Conservation (phyloP, 2,797 vertebrate species). For the Anas bernieri region DNA sequence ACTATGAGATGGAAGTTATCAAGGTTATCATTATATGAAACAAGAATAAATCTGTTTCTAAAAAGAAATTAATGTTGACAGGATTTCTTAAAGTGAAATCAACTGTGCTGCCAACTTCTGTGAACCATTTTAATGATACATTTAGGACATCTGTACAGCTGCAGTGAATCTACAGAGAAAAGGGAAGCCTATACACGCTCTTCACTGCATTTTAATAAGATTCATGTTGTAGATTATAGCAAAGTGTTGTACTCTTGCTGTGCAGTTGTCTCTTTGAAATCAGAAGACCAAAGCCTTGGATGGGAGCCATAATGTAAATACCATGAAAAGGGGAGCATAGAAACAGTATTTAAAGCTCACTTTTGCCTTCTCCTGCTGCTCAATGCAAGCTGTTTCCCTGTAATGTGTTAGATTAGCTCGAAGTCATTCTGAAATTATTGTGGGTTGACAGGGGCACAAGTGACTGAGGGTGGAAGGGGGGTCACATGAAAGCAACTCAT, state of each 20-base stretch:
- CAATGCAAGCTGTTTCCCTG: neutral
- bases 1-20: neutral
- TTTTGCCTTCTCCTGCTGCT: conserved; percentile 36
- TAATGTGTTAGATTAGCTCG: neutral
- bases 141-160: neutral
- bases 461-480: neutral
- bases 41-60: neutral
- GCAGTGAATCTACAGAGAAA: neutral
- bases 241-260: conserved; percentile 44
- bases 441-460: neutral
- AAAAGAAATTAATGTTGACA: neutral
- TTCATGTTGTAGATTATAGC: neutral
- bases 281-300: neutral
- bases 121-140: neutral
- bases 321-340: neutral
- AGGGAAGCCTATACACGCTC: neutral
- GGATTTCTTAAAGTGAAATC: neutral
- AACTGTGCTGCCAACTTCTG: neutral
- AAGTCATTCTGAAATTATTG: neutral
- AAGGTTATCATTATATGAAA: neutral
- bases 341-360: conserved; percentile 31
- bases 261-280: conserved; percentile 13
- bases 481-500: neutral
- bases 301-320: conserved; percentile 14
- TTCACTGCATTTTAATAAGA: conserved; percentile 52